These are phyloP conservation scores for Eristalinus aeneus DNA, from an alignment of 2,888 invertebrate genomes.

Conservation along the genomic window DNA sequence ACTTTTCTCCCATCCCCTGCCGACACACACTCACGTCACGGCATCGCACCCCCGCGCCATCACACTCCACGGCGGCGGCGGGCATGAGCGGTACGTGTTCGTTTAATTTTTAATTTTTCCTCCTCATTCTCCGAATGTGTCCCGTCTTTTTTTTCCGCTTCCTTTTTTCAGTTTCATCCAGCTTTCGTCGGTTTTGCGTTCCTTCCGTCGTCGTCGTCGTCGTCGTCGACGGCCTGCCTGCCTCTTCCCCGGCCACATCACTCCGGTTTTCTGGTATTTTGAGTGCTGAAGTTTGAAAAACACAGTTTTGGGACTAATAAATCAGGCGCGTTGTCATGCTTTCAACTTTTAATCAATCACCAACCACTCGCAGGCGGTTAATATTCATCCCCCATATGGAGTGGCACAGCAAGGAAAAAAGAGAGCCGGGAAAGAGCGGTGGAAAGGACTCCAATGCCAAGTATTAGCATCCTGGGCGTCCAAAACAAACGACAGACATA, in stretches of 20 bases:
- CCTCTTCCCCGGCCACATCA: constrained; percentile 9
- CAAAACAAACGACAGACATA: constrained; percentile 69
- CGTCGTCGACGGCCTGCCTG: background rate
- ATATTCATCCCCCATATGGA: constrained; percentile 42
- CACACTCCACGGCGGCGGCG: background rate
- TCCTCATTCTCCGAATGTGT: constrained; percentile 31
- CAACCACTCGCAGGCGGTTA: constrained; percentile 69
- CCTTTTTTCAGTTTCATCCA: background rate
- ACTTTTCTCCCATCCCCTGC: constrained; percentile 15
- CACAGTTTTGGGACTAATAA: constrained; percentile 71
- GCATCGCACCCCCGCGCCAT: constrained; percentile 33
- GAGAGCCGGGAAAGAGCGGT: constrained; percentile 3
- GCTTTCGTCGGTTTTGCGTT: background rate
- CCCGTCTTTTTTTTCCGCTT: constrained; percentile 14
- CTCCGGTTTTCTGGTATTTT: constrained; percentile 46
- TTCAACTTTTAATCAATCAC: constrained; percentile 71
- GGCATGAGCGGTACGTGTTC: constrained; percentile 55
- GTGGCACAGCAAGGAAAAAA: background rate
- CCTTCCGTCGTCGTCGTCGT: background rate
- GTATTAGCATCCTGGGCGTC: constrained; percentile 62
- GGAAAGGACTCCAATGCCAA: constrained; percentile 41
- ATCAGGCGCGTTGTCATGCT: constrained; percentile 70
- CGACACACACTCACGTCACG: constrained; percentile 17
- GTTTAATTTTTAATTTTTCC: constrained; percentile 69
- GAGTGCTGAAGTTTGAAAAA: constrained; percentile 70